Evolutionary conservation across 1,140 invertebrate species (phyloP).

Genomic region (Vanessa atalanta): DNA sequence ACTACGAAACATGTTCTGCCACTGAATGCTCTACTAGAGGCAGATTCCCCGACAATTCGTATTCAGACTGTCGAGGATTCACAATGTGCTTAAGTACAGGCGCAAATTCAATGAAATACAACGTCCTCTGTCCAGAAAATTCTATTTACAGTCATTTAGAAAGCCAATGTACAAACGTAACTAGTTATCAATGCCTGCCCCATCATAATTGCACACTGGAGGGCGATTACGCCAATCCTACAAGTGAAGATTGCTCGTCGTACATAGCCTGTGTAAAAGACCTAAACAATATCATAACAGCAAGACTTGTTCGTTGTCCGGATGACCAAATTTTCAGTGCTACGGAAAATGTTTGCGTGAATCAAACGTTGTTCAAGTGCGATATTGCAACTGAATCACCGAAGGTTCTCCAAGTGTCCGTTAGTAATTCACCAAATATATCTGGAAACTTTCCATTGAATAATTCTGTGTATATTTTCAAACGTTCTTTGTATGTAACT

Average conservation of each 20-base stretch:
- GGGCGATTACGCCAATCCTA: conserved; percentile 48
- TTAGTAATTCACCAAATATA: conserved; percentile 25
- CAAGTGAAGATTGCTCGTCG: conserved; percentile 42
- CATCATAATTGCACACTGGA: conserved; percentile 51
- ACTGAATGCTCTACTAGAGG: conserved; percentile 52
- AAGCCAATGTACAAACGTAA: conserved; percentile 62
- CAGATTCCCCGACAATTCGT: conserved; percentile 58
- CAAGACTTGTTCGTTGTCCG: conserved; percentile 57
- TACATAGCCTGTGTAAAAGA: conserved; percentile 61
- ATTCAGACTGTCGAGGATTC: conserved; percentile 58
- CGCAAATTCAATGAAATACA: conserved; percentile 51
- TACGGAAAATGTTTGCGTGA: conserved; percentile 46
- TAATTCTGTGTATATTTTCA: neutral
- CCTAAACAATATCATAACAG: conserved; percentile 45
- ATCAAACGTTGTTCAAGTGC: conserved; percentile 46
- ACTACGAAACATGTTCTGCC: conserved; percentile 36
- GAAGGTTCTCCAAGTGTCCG: conserved; percentile 31
- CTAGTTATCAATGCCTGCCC: conserved; percentile 55
- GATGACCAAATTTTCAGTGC: conserved; percentile 46
- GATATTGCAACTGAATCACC: conserved; percentile 30
- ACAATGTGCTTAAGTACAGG: conserved; percentile 57
- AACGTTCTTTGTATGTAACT: conserved; percentile 12
- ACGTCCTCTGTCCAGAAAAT: conserved; percentile 57
- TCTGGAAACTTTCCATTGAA: conserved; percentile 38
- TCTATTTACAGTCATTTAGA: conserved; percentile 63